Base-by-base conservation (phyloP, 2,113 vertebrate species). In the Cyprinus carpio region DNA sequence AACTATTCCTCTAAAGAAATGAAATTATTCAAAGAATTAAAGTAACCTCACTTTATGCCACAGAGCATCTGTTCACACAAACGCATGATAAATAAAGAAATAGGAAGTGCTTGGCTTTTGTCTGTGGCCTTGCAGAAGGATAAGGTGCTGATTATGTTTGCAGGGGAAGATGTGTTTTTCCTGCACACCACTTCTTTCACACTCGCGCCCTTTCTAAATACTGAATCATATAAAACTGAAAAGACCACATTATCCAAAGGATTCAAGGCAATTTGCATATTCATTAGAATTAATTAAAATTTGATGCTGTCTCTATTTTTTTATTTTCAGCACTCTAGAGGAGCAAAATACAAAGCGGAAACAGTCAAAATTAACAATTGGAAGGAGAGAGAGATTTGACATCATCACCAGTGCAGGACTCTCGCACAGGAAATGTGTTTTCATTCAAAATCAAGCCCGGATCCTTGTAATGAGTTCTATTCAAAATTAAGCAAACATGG, bases 201-300 rank as follows among this genome's bases (percentile, higher is more conserved):
- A 82, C 76, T 82, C 81, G 20, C 76, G 49, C 58, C 65, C 62
- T 82, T 87, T 89, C 84, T 65, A 89, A 89, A 89, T 89, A 90
- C 84, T 87, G 84, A 88, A 87, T 87, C 78, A 75, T 56, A 85
- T 84, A 84, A 86, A 84, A 88, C 83, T 90, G 87, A 89, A 90
- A 90, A 89, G 90, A 88, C 85, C 83, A 85, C 82, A 84, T 89
- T 89, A 90, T 88, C 88, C 87, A 76, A 82, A 89, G 88, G 82
- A 89, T 88, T 90, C 69, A 54, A 86, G 78, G 75, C 81, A 83
- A 89, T 89, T 46, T 90, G 87, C 90, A 91, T 91, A 91, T 84
- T 89, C 87, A 88, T 88, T 85, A 85, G 88, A 85, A 87, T 87
- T 89, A 87, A 90, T 89, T 88, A 86, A 87, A 89, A 88, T 87